Evolutionary conservation across 1,140 invertebrate species (phyloP), one percentile per base, ranked within the genome.

Genomic region (Solenopsis invicta): DNA sequence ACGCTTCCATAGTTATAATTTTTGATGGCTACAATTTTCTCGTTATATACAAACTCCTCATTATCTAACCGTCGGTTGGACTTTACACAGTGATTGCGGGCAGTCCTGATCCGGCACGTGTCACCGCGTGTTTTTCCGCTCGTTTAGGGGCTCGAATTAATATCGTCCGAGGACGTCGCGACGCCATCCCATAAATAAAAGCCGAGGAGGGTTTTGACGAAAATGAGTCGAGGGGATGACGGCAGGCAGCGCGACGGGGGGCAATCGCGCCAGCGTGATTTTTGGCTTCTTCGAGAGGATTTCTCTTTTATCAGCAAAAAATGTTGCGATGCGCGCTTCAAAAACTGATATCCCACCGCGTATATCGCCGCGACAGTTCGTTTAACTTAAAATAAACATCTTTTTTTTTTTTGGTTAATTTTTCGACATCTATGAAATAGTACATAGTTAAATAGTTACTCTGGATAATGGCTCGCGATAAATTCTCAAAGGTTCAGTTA

Each of bases 111-210:
- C 54, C 52, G 9, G 13, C 87, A 85, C 87, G 82, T 86, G 87
- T 87, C 86, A 54, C 29, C 81, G 12, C 54, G 75, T 87, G 71
- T 88, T 78, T 52, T 74, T 85, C 61, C 59, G 71, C 87, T 77
- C 85, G 72, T 81, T 88, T 76, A 87, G 64, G 64, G 54, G 85
- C 77, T 82, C 62, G 86, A 88, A 88, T 88, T 88, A 87, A 88
- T 87, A 88, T 87, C 54, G 76, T 61, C 54, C 80, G 80, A 34
- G 69, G 2, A 75, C 54, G 69, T 72, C 6, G 61, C 87, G 76
- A 80, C 54, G 67, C 72, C 76, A 66, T 86, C 59, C 69, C 50
- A 80, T 87, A 85, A 87, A 87, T 87, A 87, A 85, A 82, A 75
- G 80, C 48, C 34, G 61, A 29, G n/a, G 29, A 69, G 81, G 50